Evolutionary conservation across 2,797 vertebrate species (phyloP).

Genomic region (Micrastur ruficollis): DNA sequence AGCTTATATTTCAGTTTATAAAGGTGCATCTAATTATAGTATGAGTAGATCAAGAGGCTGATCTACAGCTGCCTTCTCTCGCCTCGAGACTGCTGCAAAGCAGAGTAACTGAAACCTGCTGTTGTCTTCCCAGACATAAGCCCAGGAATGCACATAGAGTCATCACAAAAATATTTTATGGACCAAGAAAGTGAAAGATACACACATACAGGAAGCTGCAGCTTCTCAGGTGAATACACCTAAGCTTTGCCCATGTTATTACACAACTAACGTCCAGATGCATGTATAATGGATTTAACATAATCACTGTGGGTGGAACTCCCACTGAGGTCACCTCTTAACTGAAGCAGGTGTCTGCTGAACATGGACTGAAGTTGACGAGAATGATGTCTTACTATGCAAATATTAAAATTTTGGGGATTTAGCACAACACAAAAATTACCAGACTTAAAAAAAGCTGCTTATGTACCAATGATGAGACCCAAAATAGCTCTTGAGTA

Average conservation of each 20-base stretch:
- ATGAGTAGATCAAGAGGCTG: not conserved
- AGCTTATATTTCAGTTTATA: slow-evolving; percentile 5
- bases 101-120: not conserved
- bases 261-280: slow-evolving; percentile 1
- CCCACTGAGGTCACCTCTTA: slow-evolving; percentile 29
- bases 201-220: not conserved
- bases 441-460: not conserved
- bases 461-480: not conserved
- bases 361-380: not conserved
- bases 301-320: slow-evolving; percentile 27
- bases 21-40: slow-evolving; percentile 29
- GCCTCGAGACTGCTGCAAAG: not conserved
- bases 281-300: slow-evolving; percentile 48
- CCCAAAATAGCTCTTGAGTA: not conserved
- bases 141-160: not conserved
- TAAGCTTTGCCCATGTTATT: not conserved
- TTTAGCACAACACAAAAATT: not conserved
- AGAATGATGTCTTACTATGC: not conserved
- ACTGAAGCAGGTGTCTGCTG: slow-evolving; percentile 9
- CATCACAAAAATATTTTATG: not conserved
- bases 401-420: not conserved
- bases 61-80: not conserved
- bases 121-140: not conserved
- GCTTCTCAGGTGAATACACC: not conserved
- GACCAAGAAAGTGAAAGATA: not conserved